These are phyloP conservation scores for Hyaena hyaena DNA, from an alignment of 2,113 vertebrate genomes.

Conservation along the genomic window DNA sequence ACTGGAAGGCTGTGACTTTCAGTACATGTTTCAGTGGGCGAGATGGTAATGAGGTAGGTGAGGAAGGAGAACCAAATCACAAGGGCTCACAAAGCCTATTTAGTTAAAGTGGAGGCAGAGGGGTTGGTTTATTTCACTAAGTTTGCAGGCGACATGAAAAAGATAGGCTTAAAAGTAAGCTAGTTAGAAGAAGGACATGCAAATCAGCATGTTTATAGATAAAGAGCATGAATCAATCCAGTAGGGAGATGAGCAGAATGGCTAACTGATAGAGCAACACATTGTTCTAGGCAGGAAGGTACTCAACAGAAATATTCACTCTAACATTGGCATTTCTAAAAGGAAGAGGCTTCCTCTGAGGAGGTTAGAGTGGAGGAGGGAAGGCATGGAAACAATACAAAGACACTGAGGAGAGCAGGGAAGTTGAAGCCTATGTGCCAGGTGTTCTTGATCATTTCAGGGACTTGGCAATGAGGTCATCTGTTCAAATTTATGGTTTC, in stretches of 20 bases:
- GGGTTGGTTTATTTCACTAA: background rate
- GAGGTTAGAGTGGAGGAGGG: background rate
- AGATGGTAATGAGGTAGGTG: background rate
- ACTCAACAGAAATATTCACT: background rate
- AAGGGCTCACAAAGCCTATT: background rate
- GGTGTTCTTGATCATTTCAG: conserved; percentile 22
- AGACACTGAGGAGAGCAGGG: background rate
- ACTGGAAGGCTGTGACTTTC: background rate
- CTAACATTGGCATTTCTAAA: background rate
- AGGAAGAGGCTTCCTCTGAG: background rate
- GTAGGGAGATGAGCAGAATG: background rate
- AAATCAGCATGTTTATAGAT: background rate
- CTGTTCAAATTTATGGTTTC: conserved; percentile 53
- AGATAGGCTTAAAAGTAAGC: background rate
- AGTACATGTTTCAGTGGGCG: background rate
- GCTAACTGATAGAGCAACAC: background rate
- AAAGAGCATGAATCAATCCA: background rate
- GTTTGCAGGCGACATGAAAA: background rate
- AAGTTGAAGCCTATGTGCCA: background rate
- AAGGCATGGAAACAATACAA: background rate
- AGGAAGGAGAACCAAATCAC: background rate
- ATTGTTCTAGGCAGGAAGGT: background rate
- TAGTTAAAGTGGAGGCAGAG: background rate
- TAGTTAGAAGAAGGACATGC: background rate
- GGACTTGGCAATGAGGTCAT: conserved; percentile 48